Conservation (phyloP, 1,140 invertebrate species). For the Drosophila melanica region DNA sequence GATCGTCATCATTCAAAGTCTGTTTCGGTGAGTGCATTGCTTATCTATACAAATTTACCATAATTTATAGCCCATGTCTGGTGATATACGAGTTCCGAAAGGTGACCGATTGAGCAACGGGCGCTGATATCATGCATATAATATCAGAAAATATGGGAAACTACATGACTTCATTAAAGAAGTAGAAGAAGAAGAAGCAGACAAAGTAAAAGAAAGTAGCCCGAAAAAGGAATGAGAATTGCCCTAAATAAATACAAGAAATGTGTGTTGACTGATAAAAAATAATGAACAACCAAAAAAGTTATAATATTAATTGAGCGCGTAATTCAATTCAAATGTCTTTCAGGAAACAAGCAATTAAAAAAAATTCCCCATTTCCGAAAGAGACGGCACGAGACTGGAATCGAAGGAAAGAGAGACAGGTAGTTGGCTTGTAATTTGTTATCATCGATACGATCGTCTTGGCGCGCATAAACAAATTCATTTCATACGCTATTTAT, state of each 20-base stretch:
- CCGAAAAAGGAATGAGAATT: constrained; percentile 1
- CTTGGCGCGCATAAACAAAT: constrained; percentile 44
- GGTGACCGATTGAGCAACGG: constrained; percentile 47
- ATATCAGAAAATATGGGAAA: constrained; percentile 29
- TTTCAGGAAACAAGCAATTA: constrained; percentile 56
- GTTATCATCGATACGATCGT: constrained; percentile 33
- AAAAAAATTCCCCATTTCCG: constrained; percentile 8
- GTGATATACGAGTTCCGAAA: constrained; percentile 23
- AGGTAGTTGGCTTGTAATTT: constrained; percentile 2
- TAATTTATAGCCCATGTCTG: constrained; percentile 33
- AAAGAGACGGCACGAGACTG: not conserved
- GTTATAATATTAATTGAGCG: constrained; percentile 45
- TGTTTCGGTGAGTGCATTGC: constrained; percentile 5
- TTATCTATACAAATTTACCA: constrained; percentile 52
- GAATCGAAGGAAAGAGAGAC: not conserved
- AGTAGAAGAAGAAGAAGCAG: not conserved
- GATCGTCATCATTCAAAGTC: constrained; percentile 43
- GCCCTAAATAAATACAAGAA: constrained; percentile 57
- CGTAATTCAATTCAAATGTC: constrained; percentile 63
- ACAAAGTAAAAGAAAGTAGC: no score
- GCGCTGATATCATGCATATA: constrained; percentile 40
- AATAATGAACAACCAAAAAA: not conserved
- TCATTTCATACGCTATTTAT: constrained; percentile 52
- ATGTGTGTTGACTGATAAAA: constrained; percentile 27
- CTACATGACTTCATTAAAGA: constrained; percentile 51